Base-by-base conservation (phyloP, 1,140 invertebrate genomes). In the Proctacanthus coquilletti region DNA sequence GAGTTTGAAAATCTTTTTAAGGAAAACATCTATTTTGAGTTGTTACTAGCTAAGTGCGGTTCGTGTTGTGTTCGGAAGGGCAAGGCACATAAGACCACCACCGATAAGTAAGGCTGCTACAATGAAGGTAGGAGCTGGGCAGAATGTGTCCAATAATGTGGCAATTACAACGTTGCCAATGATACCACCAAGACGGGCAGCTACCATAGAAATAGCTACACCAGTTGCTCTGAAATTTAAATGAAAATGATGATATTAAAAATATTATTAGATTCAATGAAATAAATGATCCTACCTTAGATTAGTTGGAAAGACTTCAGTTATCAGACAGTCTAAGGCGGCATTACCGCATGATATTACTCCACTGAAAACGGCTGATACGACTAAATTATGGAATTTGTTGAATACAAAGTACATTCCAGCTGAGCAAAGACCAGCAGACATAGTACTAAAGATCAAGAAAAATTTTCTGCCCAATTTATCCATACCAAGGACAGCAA, bases 341-440 rank as follows among this genome's bases (percentile, higher is more conserved):
- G 84, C 84, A 60, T 87, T 87, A 35, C 83, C 84, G 57, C 84
- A 86, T 38, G 82, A 86, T 42, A 86, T 87, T 30, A 85, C 83
- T 30, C 81, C 80, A 48, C 82, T 85, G 59, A 88, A 88, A 44
- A 85, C 68, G 18, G 84, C 84, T 43, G 80, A 84, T 31, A 85
- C 80, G 30, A 83, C 69, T 29, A 88, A 64, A 62, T 88, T 87
- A 49, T 84, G 81, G 10, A 71, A 67, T 50, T 83, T 81, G 61
- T 77, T 84, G 54, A 74, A 74, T 20, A 87, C 82, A 47, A 84
- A 81, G 63, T 80, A 85, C 70, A 88, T 77, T 21, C 74, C 75
- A 33, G 80, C 75, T n/a, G 83, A 84, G 50, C 83, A 85, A 13
- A 78, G 50, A 19, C 84, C 84, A 19, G 84, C 84, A n/a, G 82